Evolutionary conservation across 2,888 invertebrate genomes (phyloP).

Genomic region (Cryptus armator): DNA sequence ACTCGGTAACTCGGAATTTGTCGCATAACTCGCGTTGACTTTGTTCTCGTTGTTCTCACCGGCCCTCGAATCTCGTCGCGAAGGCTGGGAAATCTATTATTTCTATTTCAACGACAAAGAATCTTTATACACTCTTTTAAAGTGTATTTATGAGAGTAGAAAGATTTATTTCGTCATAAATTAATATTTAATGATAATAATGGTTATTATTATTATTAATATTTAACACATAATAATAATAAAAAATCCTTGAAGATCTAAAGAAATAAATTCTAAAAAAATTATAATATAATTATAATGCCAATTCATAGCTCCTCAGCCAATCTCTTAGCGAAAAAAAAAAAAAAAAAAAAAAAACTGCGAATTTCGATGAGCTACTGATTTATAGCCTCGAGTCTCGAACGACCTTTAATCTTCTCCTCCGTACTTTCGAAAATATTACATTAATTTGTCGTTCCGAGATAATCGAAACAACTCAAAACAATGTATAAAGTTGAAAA

Average conservation of each 20-base stretch:
- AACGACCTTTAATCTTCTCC: not conserved
- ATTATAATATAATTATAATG: not conserved
- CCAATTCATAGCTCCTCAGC: not conserved
- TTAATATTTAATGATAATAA: too few relatives aligned
- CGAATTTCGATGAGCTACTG: not conserved
- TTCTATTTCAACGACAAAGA: not conserved
- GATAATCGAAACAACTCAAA: not conserved
- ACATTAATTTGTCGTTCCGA: not conserved
- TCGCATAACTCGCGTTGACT: constrained; percentile 4
- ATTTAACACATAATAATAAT: too few relatives aligned
- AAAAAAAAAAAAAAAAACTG: not conserved
- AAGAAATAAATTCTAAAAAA: too few relatives aligned
- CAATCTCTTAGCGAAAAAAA: not conserved
- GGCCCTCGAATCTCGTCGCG: not conserved
- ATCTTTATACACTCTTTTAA: too few relatives aligned
- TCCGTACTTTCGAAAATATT: not conserved
- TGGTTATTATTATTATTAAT: too few relatives aligned
- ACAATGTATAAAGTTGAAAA: not conserved
- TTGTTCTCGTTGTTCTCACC: not conserved
- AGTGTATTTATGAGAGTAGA: too few relatives aligned
- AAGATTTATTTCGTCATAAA: too few relatives aligned
- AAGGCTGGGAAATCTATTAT: not conserved
- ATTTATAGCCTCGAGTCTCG: not conserved
- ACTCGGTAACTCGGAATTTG: not conserved
- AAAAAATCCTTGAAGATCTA: too few relatives aligned